Evolutionary conservation across 1,140 invertebrate genomes (phyloP).

Genomic region (Camponotus pennsylvanicus): DNA sequence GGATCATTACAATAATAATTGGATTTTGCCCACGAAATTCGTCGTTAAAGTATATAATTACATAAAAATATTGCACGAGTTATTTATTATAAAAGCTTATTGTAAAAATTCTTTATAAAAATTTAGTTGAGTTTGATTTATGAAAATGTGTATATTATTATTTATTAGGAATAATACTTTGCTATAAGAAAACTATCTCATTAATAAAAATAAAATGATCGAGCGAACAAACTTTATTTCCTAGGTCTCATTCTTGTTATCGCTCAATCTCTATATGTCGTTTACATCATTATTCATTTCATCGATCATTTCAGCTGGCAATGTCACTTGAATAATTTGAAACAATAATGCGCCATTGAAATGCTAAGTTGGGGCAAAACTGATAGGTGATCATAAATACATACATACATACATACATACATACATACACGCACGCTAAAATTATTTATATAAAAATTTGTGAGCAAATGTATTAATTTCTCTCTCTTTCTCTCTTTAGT

Average conservation of each 20-base stretch:
- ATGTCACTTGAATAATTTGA: conserved; percentile 35
- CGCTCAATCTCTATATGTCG: not conserved
- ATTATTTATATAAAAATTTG: not conserved
- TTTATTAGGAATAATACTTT: not conserved
- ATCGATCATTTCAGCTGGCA: conserved; percentile 43
- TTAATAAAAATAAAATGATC: not conserved
- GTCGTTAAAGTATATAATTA: not conserved
- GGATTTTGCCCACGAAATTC: not conserved
- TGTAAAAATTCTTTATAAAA: too few relatives aligned
- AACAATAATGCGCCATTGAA: conserved; percentile 26
- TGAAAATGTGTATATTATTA: not conserved
- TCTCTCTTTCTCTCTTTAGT: not conserved
- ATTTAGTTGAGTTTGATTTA: too few relatives aligned
- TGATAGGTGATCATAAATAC: conserved; percentile 23
- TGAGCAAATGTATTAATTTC: not conserved
- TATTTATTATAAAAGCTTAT: too few relatives aligned
- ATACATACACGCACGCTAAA: not conserved
- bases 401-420: too few relatives aligned
- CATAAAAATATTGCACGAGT: not conserved
- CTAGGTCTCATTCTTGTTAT: not conserved
- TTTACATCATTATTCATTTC: conserved; percentile 21
- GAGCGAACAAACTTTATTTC: not conserved
- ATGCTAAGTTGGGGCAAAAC: conserved; percentile 38
- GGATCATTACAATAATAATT: conserved; percentile 12
- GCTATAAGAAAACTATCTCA: not conserved